These are phyloP conservation scores for Mimachlamys varia DNA, from an alignment of 2,888 invertebrate genomes.

Conservation along the genomic window DNA sequence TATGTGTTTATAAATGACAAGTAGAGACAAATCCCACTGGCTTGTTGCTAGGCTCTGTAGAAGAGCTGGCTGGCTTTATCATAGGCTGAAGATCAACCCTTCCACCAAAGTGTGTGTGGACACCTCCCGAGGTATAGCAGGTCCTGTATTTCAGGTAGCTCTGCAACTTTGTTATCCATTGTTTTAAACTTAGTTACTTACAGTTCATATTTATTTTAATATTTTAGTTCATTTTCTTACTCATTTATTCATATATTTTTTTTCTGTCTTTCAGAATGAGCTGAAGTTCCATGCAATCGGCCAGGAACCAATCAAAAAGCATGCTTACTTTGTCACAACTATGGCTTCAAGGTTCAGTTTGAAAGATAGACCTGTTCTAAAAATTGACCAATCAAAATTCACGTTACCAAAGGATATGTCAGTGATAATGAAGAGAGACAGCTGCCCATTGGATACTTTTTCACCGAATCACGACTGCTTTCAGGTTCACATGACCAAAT, in stretches of 20 bases:
- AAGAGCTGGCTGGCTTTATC: background rate
- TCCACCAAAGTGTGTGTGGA: background rate
- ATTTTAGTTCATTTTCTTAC: background rate
- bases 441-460: conserved; percentile 37
- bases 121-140: background rate
- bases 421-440: conserved; percentile 27
- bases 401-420: conserved; percentile 66
- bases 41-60: background rate
- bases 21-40: background rate
- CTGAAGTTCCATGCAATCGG: conserved; percentile 67
- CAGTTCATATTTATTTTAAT: background rate
- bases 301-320: conserved; percentile 66
- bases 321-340: conserved; percentile 62
- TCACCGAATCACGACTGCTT: conserved; percentile 61
- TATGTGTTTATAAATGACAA: conserved; percentile 28
- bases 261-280: conserved; percentile 67
- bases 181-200: no score
- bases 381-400: conserved; percentile 65
- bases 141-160: background rate
- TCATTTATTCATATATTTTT: background rate
- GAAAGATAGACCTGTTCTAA: conserved; percentile 50
- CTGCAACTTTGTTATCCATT: no score
- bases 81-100: background rate
- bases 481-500: conserved; percentile 70
- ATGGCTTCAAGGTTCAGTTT: conserved; percentile 65